Evolutionary conservation across 2,797 vertebrate species (phyloP), one percentile per base, ranked within the genome.

Genomic region (Oryzias dopingdopingensis): DNA sequence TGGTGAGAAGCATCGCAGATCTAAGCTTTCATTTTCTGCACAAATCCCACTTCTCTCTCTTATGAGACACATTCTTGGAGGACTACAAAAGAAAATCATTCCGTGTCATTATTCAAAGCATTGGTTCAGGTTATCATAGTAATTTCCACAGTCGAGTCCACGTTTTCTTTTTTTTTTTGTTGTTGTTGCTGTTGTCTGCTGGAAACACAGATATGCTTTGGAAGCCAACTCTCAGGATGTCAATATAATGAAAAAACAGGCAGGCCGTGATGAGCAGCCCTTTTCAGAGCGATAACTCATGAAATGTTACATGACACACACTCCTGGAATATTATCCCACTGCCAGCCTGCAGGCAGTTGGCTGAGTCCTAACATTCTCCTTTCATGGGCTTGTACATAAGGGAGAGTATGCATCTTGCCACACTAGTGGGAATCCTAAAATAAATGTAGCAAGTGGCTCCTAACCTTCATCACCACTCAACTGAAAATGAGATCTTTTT

Each of bases 381-480:
- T 93, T 93, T 92, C 89, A 92, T 91, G 90, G 91, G 73, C 86
- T 83, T 88, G 86, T 82, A 82, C 80, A 77, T 86, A 80, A 84
- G 84, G 65, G 81, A 83, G 82, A 77, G 85, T 84, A 80, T 86
- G 82, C 87, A 88, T 84, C 87, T 87, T 86, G 82, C 84, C 89
- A 91, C 89, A 80, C 87, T 87, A 72, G 78, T 89, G 89, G 86
- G 88, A 92, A 92, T 92, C 92, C 90, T 89, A 92, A 93, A 92
- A 93, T 92, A 93, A 90, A 93, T 90, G 88, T 86, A 82, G 88
- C 90, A 84, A 89, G 89, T 91, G 84, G 83, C 80, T 84, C 80
- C 87, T 78, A 89, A 87, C 88, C 82, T 88, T 86, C 86, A 87
- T 89, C 84, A 76, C 82, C 88, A 82, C 85, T 82, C 86, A 60